Conservation (phyloP, 1,140 invertebrate species). For the Drosophila nigrodunni region DNA sequence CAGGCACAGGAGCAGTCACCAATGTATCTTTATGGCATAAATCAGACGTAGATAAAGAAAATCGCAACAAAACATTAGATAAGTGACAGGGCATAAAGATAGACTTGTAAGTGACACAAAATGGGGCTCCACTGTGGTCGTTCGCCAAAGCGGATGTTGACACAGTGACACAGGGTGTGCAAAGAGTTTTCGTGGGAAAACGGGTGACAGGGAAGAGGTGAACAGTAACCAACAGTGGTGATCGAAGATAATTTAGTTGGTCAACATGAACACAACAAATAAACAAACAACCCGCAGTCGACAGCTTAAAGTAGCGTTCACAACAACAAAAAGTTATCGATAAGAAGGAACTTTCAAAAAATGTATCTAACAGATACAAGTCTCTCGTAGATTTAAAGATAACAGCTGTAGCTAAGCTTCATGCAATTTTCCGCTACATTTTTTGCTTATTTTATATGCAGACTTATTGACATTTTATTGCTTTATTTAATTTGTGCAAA, state of each 20-base stretch:
- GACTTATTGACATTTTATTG: slow-evolving; percentile 6
- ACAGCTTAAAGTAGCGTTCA: background rate
- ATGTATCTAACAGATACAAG: background rate
- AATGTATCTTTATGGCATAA: slow-evolving; percentile 47
- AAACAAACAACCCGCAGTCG: background rate
- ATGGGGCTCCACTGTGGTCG: slow-evolving; percentile 7
- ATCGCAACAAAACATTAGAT: slow-evolving; percentile 61
- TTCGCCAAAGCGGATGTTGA: slow-evolving; percentile 49
- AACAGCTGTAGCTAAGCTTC: background rate
- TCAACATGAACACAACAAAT: slow-evolving; percentile 25
- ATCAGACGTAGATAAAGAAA: slow-evolving; percentile 69
- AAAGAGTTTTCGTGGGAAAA: background rate
- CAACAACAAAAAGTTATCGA: background rate
- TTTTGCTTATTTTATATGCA: background rate
- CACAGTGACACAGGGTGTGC: slow-evolving; percentile 2
- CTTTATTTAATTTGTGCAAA: slow-evolving; percentile 43
- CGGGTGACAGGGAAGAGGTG: background rate
- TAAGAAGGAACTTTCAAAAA: too few species aligned
- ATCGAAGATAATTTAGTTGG: slow-evolving; percentile 12
- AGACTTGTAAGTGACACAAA: slow-evolving; percentile 49
- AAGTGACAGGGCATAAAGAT: slow-evolving; percentile 50
- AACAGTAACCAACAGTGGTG: slow-evolving; percentile 40
- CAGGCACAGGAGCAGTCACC: slow-evolving; percentile 2
- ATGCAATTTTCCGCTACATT: background rate
- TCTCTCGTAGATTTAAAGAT: too few species aligned